These are phyloP conservation scores for Mirza zaza DNA, from an alignment of 2,113 vertebrate species.

Conservation along the genomic window DNA sequence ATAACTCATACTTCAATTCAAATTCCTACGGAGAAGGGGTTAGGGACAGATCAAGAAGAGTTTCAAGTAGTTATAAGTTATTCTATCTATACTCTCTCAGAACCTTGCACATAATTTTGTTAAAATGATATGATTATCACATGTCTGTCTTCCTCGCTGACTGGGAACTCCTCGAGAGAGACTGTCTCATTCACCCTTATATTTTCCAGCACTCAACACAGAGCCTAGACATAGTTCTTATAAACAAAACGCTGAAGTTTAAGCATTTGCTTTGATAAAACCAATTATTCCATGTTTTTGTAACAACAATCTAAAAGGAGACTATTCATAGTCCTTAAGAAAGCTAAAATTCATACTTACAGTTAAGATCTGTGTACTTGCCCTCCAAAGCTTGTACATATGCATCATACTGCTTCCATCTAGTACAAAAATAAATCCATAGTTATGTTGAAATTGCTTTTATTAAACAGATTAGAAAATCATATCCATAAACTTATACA, in stretches of 20 bases:
- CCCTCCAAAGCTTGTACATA: slow-evolving; percentile 97
- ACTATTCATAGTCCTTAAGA: not conserved
- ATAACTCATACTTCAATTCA: not conserved
- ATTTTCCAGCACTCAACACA: not conserved
- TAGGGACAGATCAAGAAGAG: not conserved
- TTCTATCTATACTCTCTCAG: not conserved
- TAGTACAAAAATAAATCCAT: slow-evolving; percentile 76
- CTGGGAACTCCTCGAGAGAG: not conserved
- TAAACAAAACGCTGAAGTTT: not conserved
- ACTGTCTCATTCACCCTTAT: not conserved
- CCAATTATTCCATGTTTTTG: not conserved
- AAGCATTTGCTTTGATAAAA: not conserved
- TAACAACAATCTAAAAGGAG: slow-evolving; percentile 9
- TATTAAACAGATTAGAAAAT: slow-evolving; percentile 14
- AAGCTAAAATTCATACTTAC: slow-evolving; percentile 88
- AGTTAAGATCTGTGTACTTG: slow-evolving; percentile 98
- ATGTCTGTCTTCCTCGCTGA: not conserved
- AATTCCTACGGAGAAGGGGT: not conserved
- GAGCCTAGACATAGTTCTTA: not conserved
- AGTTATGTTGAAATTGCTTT: slow-evolving; percentile 45
- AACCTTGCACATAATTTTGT: not conserved
- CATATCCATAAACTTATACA: not conserved
- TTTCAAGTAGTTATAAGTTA: not conserved
- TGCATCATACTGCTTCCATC: slow-evolving; percentile 98
- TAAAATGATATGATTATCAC: not conserved